These are phyloP conservation scores for Conomelus anceps DNA, from an alignment of 2,888 invertebrate species.

Conservation along the genomic window DNA sequence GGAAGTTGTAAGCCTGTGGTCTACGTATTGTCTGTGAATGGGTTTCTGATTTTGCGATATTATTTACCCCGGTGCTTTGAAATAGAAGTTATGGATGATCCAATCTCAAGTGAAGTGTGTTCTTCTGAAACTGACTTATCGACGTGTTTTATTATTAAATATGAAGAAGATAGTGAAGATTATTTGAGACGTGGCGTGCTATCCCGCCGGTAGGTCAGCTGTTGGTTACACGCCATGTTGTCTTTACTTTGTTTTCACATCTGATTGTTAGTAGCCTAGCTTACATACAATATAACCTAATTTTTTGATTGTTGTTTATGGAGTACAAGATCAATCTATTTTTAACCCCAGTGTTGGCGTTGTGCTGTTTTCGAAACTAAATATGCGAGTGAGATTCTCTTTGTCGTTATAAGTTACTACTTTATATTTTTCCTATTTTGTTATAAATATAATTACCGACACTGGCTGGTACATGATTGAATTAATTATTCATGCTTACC, in stretches of 20 bases:
- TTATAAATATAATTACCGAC: no score
- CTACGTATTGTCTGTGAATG: not conserved
- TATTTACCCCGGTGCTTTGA: not conserved
- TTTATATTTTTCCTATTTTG: no score
- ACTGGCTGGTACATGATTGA: no score
- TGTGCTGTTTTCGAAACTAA: no score
- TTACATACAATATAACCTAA: not conserved
- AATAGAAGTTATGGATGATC: constrained; percentile 1
- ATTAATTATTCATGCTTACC: no score
- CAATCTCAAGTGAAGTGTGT: constrained; percentile 1
- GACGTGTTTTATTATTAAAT: constrained; percentile 15
- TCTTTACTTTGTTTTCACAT: constrained; percentile 11
- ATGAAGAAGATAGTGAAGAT: constrained; percentile 3
- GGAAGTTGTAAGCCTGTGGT: not conserved
- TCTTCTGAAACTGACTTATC: constrained; percentile 1
- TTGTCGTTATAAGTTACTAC: no score
- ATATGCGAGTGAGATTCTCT: no score
- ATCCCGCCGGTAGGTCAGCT: constrained; percentile 21
- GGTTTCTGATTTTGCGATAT: not conserved
- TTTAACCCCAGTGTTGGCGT: no score
- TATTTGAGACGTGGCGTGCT: constrained; percentile 15
- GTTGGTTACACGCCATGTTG: constrained; percentile 20
- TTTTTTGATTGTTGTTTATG: not conserved
- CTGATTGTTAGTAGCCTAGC: not conserved
- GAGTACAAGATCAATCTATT: not conserved